These are phyloP conservation scores for Aethes cnicana DNA, from an alignment of 2,888 invertebrate genomes.

Conservation along the genomic window DNA sequence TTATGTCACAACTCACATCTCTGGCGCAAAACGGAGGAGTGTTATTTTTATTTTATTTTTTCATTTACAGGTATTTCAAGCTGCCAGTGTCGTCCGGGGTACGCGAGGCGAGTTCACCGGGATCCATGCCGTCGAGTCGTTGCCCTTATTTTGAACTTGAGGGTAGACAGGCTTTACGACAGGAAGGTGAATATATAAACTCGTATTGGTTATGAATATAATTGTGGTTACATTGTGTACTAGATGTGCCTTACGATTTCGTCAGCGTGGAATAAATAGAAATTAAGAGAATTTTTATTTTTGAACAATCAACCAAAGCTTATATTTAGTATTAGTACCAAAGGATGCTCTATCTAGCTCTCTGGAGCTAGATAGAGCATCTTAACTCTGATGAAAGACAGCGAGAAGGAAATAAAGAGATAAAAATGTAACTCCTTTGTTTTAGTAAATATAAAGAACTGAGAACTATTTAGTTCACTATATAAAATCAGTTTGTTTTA, in stretches of 20 bases:
- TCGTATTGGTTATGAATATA: neutral
- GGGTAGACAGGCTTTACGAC: conserved; percentile 92
- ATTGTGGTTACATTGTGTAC: neutral
- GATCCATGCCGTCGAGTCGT: conserved; percentile 91
- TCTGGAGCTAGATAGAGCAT: neutral
- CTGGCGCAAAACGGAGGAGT: too few species aligned
- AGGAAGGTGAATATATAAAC: conserved; percentile 67
- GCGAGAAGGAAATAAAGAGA: neutral
- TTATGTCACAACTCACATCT: too few species aligned
- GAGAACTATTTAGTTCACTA: too few species aligned
- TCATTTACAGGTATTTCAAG: conserved; percentile 91
- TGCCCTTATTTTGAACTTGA: conserved; percentile 88
- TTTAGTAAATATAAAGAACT: too few species aligned
- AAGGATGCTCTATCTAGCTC: too few species aligned
- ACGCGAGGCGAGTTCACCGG: conserved; percentile 86
- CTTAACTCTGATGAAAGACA: neutral
- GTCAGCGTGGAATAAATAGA: too few species aligned
- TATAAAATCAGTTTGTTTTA: neutral
- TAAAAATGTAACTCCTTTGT: neutral
- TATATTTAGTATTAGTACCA: too few species aligned
- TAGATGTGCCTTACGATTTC: too few species aligned
- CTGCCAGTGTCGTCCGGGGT: conserved; percentile 92
- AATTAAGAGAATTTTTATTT: too few species aligned
- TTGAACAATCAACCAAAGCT: too few species aligned
- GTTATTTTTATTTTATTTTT: too few species aligned